Base-by-base conservation (phyloP, 1,140 invertebrate species). In the Dendrolimus kikuchii region DNA sequence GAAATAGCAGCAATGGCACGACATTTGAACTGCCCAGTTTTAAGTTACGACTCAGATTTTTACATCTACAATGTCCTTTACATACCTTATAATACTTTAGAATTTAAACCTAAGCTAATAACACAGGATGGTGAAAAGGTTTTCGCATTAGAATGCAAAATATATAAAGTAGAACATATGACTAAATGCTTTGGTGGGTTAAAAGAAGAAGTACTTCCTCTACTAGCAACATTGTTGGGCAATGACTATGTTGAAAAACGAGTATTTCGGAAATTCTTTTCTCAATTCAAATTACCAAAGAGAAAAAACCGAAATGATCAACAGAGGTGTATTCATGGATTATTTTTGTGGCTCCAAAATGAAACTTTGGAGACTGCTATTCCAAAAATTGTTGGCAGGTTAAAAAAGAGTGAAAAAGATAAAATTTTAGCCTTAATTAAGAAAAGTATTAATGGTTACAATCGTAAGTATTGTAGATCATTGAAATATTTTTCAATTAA, bases 31-130 rank as follows among this genome's bases (percentile, higher is more conserved):
- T 97, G 95, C 68, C 96, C 96, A 4, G 91, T 98, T 7, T 67
- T 98, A 0, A 96, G 95, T 71, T 93, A 93, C 64, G 96, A 98
- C 80, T 97, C 95, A 2, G 96, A 98, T 88, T 98, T 96, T 87
- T 97, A 92, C 74, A 92, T 98, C 50, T 96, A 93, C 80, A 93
- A 95, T 82, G 89, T 95, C 2, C 71, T 90, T 4, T 96, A 96
- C 69, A 94, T 97, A 56, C 94, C 94, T 0, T 91, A 95, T 46
- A 89, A 92, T 51, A 92, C 91, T 43, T 74, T 96, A 0, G 88
- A 92, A 38, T 70, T 82, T 0, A 87, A 88, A 68, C 67, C 84
- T 23, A 74, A 65, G 48, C 51, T 52, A 6, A 53, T 74, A 51
- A 62, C 67, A 10, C 53, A 71, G 4, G 63, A 85, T 57, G 71